Evolutionary conservation across 92 coral and sea anemone species (phyloP), one percentile per base, ranked within the genome.

Genomic region (Phenganax subtilis): DNA sequence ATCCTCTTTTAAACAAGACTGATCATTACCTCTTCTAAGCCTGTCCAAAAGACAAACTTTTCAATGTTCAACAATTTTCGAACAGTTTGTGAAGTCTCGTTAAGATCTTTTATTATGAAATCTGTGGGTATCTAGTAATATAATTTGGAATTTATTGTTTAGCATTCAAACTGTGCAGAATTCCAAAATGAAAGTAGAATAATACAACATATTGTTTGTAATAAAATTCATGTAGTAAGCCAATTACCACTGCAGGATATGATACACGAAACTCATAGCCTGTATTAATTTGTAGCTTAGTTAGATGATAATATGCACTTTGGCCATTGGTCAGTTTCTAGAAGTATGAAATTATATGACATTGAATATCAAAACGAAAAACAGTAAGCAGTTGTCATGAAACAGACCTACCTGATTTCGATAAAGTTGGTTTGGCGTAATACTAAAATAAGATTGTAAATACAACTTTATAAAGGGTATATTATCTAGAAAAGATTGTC

Each of bases 251-350:
- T 37, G 97, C 91, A 25, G 89, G 92, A 70, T 93, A 93, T 54
- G 97, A 93, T 69, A 93, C 81, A 56, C 97, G 90, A 72, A 93
- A 75, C 78, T 93, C 97, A 78, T 93, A 93, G 58, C 71, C 62
- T 72, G 80, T 81, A 16, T 81, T 82, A 55, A 81, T 81, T 61
- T 85, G 68, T 37, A 93, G 90, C 37, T 88, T 81, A 0, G 85
- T 85, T 63, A 93, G 76, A 54, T 82, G 81, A 87, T 89, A 93
- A 54, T 87, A 66, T 11, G 55, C 83, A 76, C 96, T 87, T 61
- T 91, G 82, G 84, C 80, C 85, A 57, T 88, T 87, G 51, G 80
- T 60, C 44, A 93, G 74, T 37, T 80, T 80, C 96, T 93, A 68
- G 14, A 64, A 81, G 65, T 47, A 9, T 12, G 60, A 73, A 55